Base-by-base conservation (phyloP, 1,140 invertebrate genomes). In the Diabrotica virgifera region DNA sequence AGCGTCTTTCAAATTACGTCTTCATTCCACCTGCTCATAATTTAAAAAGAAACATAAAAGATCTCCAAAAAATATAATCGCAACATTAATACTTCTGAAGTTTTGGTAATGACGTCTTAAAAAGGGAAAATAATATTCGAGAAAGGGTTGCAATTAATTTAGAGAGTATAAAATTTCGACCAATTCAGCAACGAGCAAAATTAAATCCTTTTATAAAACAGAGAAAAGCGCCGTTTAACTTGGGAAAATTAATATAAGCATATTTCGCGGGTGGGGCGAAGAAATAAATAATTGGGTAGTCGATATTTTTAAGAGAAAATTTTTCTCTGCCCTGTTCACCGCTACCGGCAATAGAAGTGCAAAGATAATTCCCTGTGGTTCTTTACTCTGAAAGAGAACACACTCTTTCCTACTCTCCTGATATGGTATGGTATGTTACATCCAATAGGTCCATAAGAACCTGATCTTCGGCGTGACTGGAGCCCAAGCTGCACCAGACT, bases 131-230 rank as follows among this genome's bases (percentile, higher is more conserved):
- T 46, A 46, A 46, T 46, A 46, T 46, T n/a, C n/a, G n/a, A 46
- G 40, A 46, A 46, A 46, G 40, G 40, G 40, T 46, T 46, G 40
- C 40, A 46, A 46, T 46, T 46, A 46, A 46, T 46, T 46, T 46
- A 46, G 40, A 46, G n/a, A 46, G 40, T 46, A 46, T 46, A 46
- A 46, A 14, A 13, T 54, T 13, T 35, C 53, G 8, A 54, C 53
- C 12, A 54, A 54, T 54, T 54, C 53, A 54, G 35, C 53, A 54
- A 54, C 53, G 53, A 11, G 12, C 12, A 54, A 54, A 54, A 14
- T 54, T 54, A 35, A 14, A 14, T 54, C 53, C 35, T 54, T 54
- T 54, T 35, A 14, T 54, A 54, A 35, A 54, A 54, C 53, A 54
- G 53, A 13, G 35, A 14, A 54, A 54, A 54, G 12, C 53, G 35